Percentiles rank a stretch among this genome's conserved stretches.
phyloP scores from a whole-genome alignment of 2,797 vertebrate species.

The Tiaroga cobitis region DNA sequence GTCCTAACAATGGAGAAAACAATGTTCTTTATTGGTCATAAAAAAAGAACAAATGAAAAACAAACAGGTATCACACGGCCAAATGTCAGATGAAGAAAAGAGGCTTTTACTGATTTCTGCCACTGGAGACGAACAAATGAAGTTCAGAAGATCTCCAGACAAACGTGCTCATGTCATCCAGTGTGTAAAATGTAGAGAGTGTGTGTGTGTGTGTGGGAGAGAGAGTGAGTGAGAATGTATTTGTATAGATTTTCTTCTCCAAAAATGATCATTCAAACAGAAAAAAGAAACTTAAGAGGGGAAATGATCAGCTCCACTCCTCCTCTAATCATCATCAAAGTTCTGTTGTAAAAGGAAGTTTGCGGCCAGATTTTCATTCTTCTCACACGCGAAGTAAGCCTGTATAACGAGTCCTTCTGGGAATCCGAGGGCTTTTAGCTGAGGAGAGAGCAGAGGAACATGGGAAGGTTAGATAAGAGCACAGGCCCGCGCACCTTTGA shows the following conservation, averaged over 20 bases:
- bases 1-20: constrained; percentile 63
- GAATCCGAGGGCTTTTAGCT: constrained; percentile 98
- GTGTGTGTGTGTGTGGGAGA: constrained; percentile 63
- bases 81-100: constrained; percentile 76
- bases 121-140: constrained; percentile 71
- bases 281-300: constrained; percentile 70
- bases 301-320: constrained; percentile 65
- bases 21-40: constrained; percentile 48
- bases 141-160: constrained; percentile 66
- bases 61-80: constrained; percentile 42
- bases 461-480: constrained; percentile 4
- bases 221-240: background rate
- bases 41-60: constrained; percentile 26
- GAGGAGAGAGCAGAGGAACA: constrained; percentile 67
- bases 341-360: constrained; percentile 99
- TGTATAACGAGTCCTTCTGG: constrained; percentile 99
- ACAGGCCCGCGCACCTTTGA: background rate
- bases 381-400: constrained; percentile 98
- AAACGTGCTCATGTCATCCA: constrained; percentile 75
- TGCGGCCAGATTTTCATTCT: constrained; percentile 98
- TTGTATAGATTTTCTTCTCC: constrained; percentile 54
- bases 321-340: constrained; percentile 92
- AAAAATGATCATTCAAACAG: constrained; percentile 79
- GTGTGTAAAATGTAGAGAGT: constrained; percentile 79
- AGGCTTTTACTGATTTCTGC: constrained; percentile 76